Conservation (phyloP, 2,888 invertebrate species). For the Synergus japonicus region DNA sequence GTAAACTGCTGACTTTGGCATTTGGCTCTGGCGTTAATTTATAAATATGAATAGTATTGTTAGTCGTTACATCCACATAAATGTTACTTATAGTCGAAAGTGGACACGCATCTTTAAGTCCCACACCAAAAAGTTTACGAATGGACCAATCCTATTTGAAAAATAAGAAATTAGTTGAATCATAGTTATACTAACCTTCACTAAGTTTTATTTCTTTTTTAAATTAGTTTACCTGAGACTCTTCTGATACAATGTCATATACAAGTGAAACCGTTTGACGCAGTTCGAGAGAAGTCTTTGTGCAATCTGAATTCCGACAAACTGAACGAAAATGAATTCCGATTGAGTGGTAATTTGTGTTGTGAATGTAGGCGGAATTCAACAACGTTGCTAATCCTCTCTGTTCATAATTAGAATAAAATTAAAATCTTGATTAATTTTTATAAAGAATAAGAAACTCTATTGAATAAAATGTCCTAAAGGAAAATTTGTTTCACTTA, state of each 20-base stretch:
- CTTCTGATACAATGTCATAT: slow-evolving; percentile 84
- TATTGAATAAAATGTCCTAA: too few relatives aligned
- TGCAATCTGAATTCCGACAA: slow-evolving; percentile 82
- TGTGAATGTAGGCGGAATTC: slow-evolving; percentile 94
- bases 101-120: slow-evolving; percentile 89
- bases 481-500: too few relatives aligned
- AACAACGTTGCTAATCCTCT: slow-evolving; percentile 91
- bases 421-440: slow-evolving; percentile 1
- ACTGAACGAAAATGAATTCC: slow-evolving; percentile 90
- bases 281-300: slow-evolving; percentile 85
- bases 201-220: neutral
- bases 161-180: neutral
- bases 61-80: slow-evolving; percentile 88
- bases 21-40: slow-evolving; percentile 83
- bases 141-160: slow-evolving; percentile 88
- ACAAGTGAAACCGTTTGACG: slow-evolving; percentile 92
- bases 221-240: slow-evolving; percentile 63
- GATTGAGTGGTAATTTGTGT: slow-evolving; percentile 95
- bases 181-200: neutral
- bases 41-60: slow-evolving; percentile 81
- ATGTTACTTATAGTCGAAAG: slow-evolving; percentile 88
- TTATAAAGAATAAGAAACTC: neutral
- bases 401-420: slow-evolving; percentile 72
- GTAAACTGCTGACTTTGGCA: slow-evolving; percentile 80
- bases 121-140: slow-evolving; percentile 91